Conservation (phyloP, 2,797 vertebrate genomes). For the Scleropages formosus region DNA sequence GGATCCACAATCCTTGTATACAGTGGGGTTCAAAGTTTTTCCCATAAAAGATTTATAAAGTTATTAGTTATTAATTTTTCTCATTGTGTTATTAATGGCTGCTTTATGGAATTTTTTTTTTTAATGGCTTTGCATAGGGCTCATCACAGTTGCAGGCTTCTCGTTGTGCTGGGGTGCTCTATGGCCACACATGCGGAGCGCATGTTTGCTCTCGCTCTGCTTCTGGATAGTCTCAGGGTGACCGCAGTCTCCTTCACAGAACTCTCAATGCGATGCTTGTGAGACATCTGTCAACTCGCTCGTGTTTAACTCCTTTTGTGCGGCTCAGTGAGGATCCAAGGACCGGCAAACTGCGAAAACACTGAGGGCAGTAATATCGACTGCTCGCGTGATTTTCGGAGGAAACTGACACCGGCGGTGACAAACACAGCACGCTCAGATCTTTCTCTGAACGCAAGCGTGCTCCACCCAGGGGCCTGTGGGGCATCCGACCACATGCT, state of each 20-base stretch:
- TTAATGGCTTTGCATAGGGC: too few relatives aligned
- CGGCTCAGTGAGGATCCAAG: background rate
- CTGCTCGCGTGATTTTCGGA: background rate
- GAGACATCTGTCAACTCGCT: background rate
- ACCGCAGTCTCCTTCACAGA: background rate
- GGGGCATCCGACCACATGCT: constrained; percentile 39
- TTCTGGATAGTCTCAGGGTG: background rate
- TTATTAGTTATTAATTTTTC: too few relatives aligned
- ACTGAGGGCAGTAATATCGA: background rate
- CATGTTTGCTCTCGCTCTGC: background rate
- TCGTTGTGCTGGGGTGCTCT: too few relatives aligned
- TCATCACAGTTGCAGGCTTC: too few relatives aligned
- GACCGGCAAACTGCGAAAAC: background rate
- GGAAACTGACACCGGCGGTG: background rate
- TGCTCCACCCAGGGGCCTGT: constrained; percentile 12
- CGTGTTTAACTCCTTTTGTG: background rate
- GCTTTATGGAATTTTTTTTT: too few relatives aligned
- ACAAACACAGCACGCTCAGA: background rate
- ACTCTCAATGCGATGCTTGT: background rate
- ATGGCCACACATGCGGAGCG: too few relatives aligned
- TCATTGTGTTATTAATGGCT: too few relatives aligned
- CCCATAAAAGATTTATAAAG: too few relatives aligned
- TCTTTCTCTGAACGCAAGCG: background rate
- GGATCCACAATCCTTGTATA: too few relatives aligned
- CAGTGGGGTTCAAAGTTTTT: too few relatives aligned